Base-by-base conservation (phyloP, 2,888 invertebrate species). In the Athalia circularis region DNA sequence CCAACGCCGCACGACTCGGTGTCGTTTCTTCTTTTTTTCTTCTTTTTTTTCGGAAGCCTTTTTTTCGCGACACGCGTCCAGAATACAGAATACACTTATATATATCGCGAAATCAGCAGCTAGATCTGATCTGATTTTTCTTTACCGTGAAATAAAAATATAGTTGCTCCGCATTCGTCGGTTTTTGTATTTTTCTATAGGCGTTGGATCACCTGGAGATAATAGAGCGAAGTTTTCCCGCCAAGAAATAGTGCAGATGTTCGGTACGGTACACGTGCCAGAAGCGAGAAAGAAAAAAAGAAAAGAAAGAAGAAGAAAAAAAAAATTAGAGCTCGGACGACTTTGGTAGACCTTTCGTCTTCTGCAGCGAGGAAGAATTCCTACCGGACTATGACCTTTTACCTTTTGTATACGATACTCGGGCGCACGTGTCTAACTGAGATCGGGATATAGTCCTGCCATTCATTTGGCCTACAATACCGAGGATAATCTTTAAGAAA, bases 191-290 rank as follows among this genome's bases (percentile, higher is more conserved):
- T 13, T 7, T 47, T 15, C n/a, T 7, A 65, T 48, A 8, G 13
- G 8, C 6, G 2, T 13, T 48, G 13, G 13, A 48, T 65, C 65
- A 65, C 65, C 65, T 48, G 65, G 52, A 52, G 52, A 29, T 29
- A 1, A 29, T 15, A 13, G 13, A 0, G 45, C 9, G 9, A 13
- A 59, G 8, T 59, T 72, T 72, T 72, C 72, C 72, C 72, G 72
- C 72, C 72, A 72, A 5, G 8, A 72, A 52, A n/a, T n/a, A 43
- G 70, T 70, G 43, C 70, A 70, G 70, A 72, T 72, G 72, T 72
- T 72, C 48, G 11, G 62, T 62, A 9, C 4, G 43, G 7, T 4
- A 15, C 64, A 45, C 15, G 11, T 29, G 43, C 43, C 7, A 7
- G 7, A 8, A 15, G 64, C 15, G 3, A 13, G 13, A 8, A 43